These are phyloP conservation scores for Hippasteria phrygiana DNA, from an alignment of 53 echinoderm and acorn worm species.

Conservation along the genomic window DNA sequence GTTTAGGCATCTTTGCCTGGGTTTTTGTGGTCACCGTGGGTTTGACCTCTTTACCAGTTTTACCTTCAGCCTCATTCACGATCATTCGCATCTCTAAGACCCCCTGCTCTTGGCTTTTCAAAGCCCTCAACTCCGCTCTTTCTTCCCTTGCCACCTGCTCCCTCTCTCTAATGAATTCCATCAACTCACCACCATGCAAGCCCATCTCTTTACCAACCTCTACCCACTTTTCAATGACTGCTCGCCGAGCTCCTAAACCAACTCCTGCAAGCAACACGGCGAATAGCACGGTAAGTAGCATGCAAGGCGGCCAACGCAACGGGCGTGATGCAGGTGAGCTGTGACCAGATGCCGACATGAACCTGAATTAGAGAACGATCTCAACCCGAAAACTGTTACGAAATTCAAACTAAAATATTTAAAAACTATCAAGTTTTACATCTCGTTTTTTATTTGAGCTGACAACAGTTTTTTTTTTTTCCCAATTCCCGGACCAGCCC, in stretches of 20 bases:
- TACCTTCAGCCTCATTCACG: constrained; percentile 12
- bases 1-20: constrained; percentile 11
- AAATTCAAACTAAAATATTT: no score
- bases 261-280: no score
- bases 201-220: constrained; percentile 30
- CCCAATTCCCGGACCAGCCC: no score
- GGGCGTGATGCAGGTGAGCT: no score
- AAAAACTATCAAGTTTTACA: no score
- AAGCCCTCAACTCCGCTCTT: constrained; percentile 8
- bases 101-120: constrained; percentile 17
- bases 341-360: no score
- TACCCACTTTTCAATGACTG: constrained; percentile 11
- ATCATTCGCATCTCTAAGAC: constrained; percentile 7
- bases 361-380: no score
- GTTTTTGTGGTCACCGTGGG: neutral
- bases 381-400: no score
- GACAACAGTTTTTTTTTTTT: no score
- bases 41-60: constrained; percentile 1
- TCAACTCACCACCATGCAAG: neutral
- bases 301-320: no score
- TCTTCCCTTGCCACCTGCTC: constrained; percentile 6
- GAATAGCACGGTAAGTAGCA: no score
- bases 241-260: neutral
- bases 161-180: constrained; percentile 29
- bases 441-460: no score